Evolutionary conservation across 1,140 invertebrate species (phyloP).

Genomic region (Popillia japonica): DNA sequence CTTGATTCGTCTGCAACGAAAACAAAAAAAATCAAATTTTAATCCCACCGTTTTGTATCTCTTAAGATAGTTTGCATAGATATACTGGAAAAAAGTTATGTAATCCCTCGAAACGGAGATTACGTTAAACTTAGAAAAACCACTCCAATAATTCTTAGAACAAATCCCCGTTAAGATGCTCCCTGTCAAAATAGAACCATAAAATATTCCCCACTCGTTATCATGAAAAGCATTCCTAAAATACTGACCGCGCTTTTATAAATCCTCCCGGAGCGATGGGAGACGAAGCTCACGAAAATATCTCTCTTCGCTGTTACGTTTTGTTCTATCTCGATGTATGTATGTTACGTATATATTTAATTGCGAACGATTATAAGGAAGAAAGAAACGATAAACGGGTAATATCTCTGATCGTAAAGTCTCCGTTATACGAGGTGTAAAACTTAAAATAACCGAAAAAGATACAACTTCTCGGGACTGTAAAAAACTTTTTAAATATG

Average conservation of each 20-base stretch:
- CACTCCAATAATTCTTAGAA: conserved; percentile 19
- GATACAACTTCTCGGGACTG: neutral
- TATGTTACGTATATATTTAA: neutral
- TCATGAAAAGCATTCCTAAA: neutral
- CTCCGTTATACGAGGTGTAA: neutral
- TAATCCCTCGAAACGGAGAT: neutral
- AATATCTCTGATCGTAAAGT: neutral
- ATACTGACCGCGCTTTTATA: conserved; percentile 1
- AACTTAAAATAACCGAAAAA: neutral
- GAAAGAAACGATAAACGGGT: neutral
- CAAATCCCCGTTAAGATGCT: conserved; percentile 26
- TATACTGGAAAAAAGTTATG: neutral
- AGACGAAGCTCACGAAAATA: neutral
- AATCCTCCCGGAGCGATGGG: neutral
- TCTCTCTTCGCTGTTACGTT: neutral
- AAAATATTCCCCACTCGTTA: conserved; percentile 4
- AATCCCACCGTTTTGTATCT: neutral
- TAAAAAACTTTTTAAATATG: too few relatives aligned
- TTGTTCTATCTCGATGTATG: neutral
- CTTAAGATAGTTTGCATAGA: neutral
- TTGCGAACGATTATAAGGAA: neutral
- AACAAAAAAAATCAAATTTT: neutral
- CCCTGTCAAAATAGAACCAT: neutral
- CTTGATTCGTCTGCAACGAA: conserved; percentile 9
- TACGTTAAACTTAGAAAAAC: conserved; percentile 29